Percentiles rank a stretch among this genome's conserved stretches.
These are phyloP conservation scores for Campylorhamphus procurvoides DNA, from an alignment of 2,113 vertebrate species.

Conservation along the genomic window DNA sequence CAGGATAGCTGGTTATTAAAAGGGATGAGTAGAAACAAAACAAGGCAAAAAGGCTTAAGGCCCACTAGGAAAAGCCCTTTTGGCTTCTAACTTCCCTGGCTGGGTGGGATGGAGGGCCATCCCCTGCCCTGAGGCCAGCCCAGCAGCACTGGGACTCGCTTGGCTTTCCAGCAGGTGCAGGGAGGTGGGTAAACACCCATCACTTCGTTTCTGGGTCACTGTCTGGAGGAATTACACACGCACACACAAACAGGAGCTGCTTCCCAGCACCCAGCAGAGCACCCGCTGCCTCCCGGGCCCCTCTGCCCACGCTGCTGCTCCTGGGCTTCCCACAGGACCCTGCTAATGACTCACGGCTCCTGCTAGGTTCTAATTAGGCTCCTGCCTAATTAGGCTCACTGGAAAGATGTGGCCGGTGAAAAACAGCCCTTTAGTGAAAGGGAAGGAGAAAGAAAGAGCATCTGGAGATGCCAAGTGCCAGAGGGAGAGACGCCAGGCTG, in stretches of 20 bases:
- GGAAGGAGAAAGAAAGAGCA: neutral
- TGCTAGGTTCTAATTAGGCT: constrained; percentile 19
- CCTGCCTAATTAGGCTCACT: constrained; percentile 20
- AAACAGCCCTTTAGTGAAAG: neutral
- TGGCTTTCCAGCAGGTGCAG: neutral
- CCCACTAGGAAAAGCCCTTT: neutral
- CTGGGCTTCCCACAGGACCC: neutral
- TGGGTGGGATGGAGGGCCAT: neutral
- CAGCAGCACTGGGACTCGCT: neutral
- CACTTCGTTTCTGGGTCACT: neutral
- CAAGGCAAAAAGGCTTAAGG: neutral
- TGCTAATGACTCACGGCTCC: constrained; percentile 1
- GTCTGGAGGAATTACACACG: neutral
- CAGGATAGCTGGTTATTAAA: neutral
- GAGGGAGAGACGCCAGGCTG: neutral
- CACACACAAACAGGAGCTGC: neutral
- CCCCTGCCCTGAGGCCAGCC: neutral
- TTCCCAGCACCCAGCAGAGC: neutral
- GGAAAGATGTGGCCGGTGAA: neutral
- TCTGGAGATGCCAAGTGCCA: neutral
- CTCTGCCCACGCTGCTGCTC: neutral
- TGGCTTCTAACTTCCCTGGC: neutral
- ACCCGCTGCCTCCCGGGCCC: neutral
- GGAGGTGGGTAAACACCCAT: neutral
- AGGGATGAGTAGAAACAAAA: neutral